Evolutionary conservation across 2,113 vertebrate species (phyloP), one percentile per base, ranked within the genome.

Genomic region (Gymnobelideus leadbeateri): DNA sequence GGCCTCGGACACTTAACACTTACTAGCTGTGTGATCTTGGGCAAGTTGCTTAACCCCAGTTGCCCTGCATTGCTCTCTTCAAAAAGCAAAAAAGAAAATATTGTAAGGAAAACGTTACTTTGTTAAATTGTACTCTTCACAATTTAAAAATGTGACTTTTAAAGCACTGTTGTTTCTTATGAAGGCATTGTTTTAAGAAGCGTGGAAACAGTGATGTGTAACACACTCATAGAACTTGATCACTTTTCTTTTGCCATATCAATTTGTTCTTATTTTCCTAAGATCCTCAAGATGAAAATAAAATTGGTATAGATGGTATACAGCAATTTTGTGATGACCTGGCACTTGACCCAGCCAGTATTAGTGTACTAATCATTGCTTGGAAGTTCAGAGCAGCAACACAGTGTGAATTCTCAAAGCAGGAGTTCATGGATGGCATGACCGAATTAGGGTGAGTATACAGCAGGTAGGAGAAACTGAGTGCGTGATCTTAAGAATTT

Each of bases 271-370:
- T 97, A n/a, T 98, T 95, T 97, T 95, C 95, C 93, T n/a, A 98
- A 99, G 99, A 99, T 98, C 99, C 99, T 98, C 99, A 99, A 97
- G 99, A 99, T 98, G 99, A 99, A 98, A 99, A 99, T 97, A 99
- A 99, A 98, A 99, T 99, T 92, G 99, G 99, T 96, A 99, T 99
- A 98, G 99, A 99, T 98, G 99, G 99, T 47, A 99, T 99, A 91
- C 99, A 99, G 97, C 99, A 99, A 95, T 99, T 99, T 95, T 99
- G 99, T 98, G 99, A 99, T 95, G 99, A 99, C 95, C 98, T 99
- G 96, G 99, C 99, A 28, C 98, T 99, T 4, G 99, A 99, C 95
- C 99, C 99, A 54, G 99, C 99, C 97, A 99, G 99, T 97, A 99
- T 99, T 94, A 99, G 98, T 47, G 99, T 99, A 23, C 98, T 99